Evolutionary conservation across 2,797 vertebrate genomes (phyloP), one percentile per base, ranked within the genome.

Genomic region (Hapalemur alaotrensis): DNA sequence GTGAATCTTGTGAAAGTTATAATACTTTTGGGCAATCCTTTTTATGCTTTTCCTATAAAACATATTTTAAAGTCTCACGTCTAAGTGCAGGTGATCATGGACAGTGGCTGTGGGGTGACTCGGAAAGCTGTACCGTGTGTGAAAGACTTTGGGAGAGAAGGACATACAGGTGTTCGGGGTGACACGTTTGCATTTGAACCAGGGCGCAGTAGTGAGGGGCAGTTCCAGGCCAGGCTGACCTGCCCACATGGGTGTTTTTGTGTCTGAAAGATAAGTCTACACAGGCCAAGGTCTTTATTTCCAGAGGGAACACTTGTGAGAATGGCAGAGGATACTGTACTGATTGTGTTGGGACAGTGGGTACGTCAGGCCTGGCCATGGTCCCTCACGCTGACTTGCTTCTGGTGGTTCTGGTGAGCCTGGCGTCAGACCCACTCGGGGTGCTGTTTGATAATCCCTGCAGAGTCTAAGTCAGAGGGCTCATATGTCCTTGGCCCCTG

Each of bases 91-190:
- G 15, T n/a, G 4, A 5, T 11, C 25, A 4, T 85, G 38, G 81
- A n/a, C 72, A 15, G 0, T 5, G 10, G 7, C 85, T 3, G 0
- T 1, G 14, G 46, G 52, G 43, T 2, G 8, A 9, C 13, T 13
- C 7, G 23, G 32, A 72, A 76, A 65, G 30, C 67, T 48, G 28
- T 6, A 0, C 54, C 1, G 0, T 1, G 32, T 11, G n/a, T 15
- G 32, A 3, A 4, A 61, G 32, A 20, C 12, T 18, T 0, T 13
- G 32, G 52, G 43, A 41, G 79, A 41, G 46, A 23, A 87, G n/a
- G 48, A 18, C 38, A 0, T 2, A 2, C 1, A 5, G 10, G 13
- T 65, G 48, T 25, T 23, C 1, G 1, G 23, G 2, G 4, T 5
- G 22, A 3, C 15, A 0, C 20, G 25, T 59, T 30, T 54, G 75